Evolutionary conservation across 2,113 vertebrate genomes (phyloP).

Genomic region (Ibidorhyncha struthersii): DNA sequence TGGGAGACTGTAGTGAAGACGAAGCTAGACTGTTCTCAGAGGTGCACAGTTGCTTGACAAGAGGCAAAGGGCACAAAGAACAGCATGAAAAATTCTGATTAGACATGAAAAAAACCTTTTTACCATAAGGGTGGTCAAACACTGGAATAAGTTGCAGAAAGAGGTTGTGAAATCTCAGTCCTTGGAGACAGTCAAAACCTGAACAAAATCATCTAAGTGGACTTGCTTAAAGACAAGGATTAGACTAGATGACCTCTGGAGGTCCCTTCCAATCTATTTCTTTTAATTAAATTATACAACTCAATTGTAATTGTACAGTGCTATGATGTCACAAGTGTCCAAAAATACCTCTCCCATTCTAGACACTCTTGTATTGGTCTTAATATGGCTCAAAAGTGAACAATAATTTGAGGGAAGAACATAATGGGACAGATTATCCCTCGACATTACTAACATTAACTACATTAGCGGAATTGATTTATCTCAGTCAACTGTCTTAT

Average conservation of each 20-base stretch:
- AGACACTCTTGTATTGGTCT: not conserved
- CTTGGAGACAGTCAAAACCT: not conserved
- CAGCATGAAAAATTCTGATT: not conserved
- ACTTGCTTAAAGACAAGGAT: not conserved
- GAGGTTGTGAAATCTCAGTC: not conserved
- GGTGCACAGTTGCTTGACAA: fast-evolving
- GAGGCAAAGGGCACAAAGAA: not conserved
- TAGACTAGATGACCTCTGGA: not conserved
- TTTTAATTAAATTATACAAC: not conserved
- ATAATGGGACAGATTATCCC: not conserved
- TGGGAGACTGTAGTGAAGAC: not conserved
- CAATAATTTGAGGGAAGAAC: not conserved
- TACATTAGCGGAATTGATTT: not conserved
- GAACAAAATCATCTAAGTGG: not conserved
- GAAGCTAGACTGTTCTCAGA: not conserved
- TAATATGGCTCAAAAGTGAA: not conserved
- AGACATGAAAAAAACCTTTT: not conserved
- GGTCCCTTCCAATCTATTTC: not conserved
- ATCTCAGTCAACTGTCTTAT: not conserved
- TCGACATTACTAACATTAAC: not conserved
- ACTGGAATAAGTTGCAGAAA: not conserved
- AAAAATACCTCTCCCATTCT: not conserved
- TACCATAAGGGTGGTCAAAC: not conserved
- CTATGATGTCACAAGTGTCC: fast-evolving
- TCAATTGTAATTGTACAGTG: not conserved